Conservation (phyloP, 2,113 vertebrate species). For the Pachypanchax playfairii region DNA sequence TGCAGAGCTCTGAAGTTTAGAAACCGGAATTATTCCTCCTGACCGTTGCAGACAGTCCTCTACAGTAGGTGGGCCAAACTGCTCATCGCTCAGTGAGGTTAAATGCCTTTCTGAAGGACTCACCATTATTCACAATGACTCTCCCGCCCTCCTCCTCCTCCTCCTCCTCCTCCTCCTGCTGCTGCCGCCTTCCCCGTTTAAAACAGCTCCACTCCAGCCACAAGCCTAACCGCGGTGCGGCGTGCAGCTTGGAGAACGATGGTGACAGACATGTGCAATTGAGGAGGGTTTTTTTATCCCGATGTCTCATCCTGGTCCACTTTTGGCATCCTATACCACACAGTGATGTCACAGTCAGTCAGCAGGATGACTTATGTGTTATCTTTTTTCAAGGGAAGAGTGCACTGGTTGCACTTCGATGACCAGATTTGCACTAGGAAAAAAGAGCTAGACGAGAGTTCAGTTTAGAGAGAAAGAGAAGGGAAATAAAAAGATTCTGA, state of each 20-base stretch:
- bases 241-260: slow-evolving; percentile 33
- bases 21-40: not conserved
- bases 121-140: slow-evolving; percentile 25
- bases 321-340: slow-evolving; percentile 19
- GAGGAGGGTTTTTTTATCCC: slow-evolving; percentile 42
- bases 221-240: slow-evolving; percentile 18
- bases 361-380: slow-evolving; percentile 27
- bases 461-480: slow-evolving; percentile 9
- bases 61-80: not conserved
- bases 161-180: slow-evolving; percentile 12
- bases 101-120: slow-evolving; percentile 18
- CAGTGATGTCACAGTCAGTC: slow-evolving; percentile 38
- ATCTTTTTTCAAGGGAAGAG: slow-evolving; percentile 31
- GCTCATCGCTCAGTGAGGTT: slow-evolving; percentile 11
- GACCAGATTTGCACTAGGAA: slow-evolving; percentile 41
- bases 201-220: slow-evolving; percentile 22
- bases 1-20: not conserved
- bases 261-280: slow-evolving; percentile 34
- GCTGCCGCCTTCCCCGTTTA: slow-evolving; percentile 20
- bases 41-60: not conserved
- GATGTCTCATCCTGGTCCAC: slow-evolving; percentile 22
- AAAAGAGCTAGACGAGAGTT: slow-evolving; percentile 52
- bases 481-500: slow-evolving; percentile 26
- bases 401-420: slow-evolving; percentile 40
- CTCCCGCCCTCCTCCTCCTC: slow-evolving; percentile 17